These are phyloP conservation scores for Xenopus laevis DNA, from an alignment of 2,113 vertebrate species.

Conservation along the genomic window DNA sequence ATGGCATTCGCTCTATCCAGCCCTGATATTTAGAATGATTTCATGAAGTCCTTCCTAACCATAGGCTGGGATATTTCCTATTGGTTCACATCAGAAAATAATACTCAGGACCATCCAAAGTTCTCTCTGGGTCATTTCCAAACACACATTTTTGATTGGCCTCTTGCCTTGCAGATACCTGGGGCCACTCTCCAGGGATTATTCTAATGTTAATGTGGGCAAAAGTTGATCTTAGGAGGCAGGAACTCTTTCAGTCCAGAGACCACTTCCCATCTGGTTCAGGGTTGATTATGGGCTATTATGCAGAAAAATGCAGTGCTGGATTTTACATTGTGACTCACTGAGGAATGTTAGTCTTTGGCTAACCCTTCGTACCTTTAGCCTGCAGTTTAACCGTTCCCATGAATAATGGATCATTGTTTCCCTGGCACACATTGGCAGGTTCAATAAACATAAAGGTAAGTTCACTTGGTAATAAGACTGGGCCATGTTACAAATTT, in stretches of 20 bases:
- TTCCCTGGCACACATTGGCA: too few relatives aligned
- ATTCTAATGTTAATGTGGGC: constrained; percentile 7
- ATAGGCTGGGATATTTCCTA: constrained; percentile 48
- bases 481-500: too few relatives aligned
- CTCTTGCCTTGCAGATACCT: constrained; percentile 6
- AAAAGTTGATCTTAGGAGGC: neutral
- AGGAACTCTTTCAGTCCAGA: neutral
- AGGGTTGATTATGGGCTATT: constrained; percentile 25
- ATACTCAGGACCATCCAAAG: too few relatives aligned
- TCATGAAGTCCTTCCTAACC: constrained; percentile 16
- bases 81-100: constrained; percentile 45
- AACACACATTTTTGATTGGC: constrained; percentile 51
- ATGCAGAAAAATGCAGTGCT: constrained; percentile 19
- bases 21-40: constrained; percentile 15
- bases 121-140: neutral
- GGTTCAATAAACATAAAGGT: too few relatives aligned
- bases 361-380: constrained; percentile 15
- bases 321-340: constrained; percentile 17
- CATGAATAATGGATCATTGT: too few relatives aligned
- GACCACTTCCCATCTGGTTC: constrained; percentile 30
- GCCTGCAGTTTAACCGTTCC: too few relatives aligned
- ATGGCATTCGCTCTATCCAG: constrained; percentile 31
- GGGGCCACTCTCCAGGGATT: neutral
- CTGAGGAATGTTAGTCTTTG: neutral
- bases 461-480: too few relatives aligned